Conservation (phyloP, 2,113 vertebrate species). For the Scomber japonicus region DNA sequence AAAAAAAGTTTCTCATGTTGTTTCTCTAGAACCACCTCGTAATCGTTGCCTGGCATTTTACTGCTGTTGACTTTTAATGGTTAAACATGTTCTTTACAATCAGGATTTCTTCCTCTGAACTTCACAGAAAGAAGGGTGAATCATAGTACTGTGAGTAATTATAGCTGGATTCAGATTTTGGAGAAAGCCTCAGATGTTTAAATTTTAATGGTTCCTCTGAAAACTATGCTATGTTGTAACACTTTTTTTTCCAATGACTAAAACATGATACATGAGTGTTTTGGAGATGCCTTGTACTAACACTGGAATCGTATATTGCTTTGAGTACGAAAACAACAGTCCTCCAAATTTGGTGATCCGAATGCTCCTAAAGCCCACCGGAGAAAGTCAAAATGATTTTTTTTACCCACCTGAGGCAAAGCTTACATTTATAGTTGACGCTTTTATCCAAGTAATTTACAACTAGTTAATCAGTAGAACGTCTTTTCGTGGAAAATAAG, state of each 20-base stretch:
- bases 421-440: conserved; percentile 10
- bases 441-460: conserved; percentile 30
- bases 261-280: not conserved
- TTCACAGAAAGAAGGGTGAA: not conserved
- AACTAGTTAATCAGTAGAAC: conserved; percentile 21
- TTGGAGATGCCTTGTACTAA: not conserved
- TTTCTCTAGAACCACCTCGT: not conserved
- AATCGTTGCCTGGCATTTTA: not conserved
- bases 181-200: not conserved
- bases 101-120: not conserved
- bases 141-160: not conserved
- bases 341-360: not conserved
- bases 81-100: not conserved
- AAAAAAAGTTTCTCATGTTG: not conserved
- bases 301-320: too few species aligned
- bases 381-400: not conserved
- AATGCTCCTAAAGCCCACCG: not conserved
- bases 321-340: not conserved
- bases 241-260: too few species aligned
- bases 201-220: not conserved
- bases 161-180: not conserved
- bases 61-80: not conserved
- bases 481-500: conserved; percentile 20
- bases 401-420: conserved; percentile 1
- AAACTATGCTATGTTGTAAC: too few species aligned